Conservation (phyloP, 1,140 invertebrate species). For the Idris sp. region DNA sequence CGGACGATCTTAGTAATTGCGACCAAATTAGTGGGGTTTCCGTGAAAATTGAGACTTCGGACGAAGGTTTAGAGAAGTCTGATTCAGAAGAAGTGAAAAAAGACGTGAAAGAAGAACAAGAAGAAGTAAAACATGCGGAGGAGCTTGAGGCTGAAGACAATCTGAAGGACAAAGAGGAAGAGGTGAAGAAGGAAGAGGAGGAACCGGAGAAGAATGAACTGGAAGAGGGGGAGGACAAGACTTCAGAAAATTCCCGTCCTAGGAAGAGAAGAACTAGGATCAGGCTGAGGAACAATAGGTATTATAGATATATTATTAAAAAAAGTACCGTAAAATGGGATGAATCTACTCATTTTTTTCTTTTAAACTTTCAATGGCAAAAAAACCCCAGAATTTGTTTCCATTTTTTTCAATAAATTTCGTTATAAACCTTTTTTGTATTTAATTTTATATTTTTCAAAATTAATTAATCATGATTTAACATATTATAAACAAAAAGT, state of each 20-base stretch:
- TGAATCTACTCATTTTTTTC: too few species aligned
- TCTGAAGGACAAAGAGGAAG: slow-evolving; percentile 10
- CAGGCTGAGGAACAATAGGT: slow-evolving; percentile 69
- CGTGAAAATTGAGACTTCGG: slow-evolving; percentile 74
- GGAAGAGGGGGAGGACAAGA: slow-evolving; percentile 20
- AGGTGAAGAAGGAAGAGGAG: slow-evolving; percentile 24
- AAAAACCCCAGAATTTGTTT: too few species aligned
- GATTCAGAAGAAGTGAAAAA: slow-evolving; percentile 63
- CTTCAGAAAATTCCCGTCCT: slow-evolving; percentile 63
- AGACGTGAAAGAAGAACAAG: slow-evolving; percentile 37
- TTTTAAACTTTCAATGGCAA: too few species aligned
- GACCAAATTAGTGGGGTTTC: slow-evolving; percentile 75
- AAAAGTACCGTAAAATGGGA: too few species aligned
- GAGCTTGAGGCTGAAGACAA: too few species aligned
- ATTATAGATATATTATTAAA: slow-evolving; percentile 26
- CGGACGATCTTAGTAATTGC: slow-evolving; percentile 73
- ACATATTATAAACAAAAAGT: too few species aligned
- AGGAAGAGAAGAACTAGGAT: slow-evolving; percentile 69
- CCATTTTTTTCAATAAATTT: too few species aligned
- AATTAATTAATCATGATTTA: too few species aligned
- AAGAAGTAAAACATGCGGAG: slow-evolving; percentile 8
- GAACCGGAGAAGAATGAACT: slow-evolving; percentile 41
- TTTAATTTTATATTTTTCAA: too few species aligned
- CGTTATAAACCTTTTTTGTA: too few species aligned
- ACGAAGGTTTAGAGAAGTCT: slow-evolving; percentile 71